phyloP scores from a whole-genome alignment of 2,113 vertebrate genomes.

The Agapornis roseicollis region DNA sequence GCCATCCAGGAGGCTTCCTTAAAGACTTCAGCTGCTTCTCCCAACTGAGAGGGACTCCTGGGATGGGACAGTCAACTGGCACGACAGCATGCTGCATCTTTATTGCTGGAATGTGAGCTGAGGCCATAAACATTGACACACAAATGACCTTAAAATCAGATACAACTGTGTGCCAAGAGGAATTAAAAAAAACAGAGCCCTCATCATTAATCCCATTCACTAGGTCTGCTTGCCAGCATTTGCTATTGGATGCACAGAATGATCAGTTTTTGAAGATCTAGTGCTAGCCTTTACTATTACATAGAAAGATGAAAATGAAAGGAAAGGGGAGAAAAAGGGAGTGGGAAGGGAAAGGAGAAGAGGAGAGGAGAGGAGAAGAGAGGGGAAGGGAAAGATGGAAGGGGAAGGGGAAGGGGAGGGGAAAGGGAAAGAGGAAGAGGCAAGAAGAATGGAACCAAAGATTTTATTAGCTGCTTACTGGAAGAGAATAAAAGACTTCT shows the following conservation, averaged over 20 bases:
- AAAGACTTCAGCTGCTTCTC: not conserved
- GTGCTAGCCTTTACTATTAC: not conserved
- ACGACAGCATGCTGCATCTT: not conserved
- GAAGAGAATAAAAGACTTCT: not conserved
- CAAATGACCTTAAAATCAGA: conserved; percentile 12
- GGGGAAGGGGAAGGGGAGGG: not conserved
- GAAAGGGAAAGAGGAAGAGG: not conserved
- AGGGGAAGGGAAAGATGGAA: too few relatives aligned
- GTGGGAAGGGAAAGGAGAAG: not conserved
- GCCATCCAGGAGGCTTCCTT: not conserved
- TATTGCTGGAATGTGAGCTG: not conserved
- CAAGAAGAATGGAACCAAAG: not conserved
- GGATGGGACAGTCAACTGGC: not conserved
- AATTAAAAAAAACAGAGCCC: not conserved
- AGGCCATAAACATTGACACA: not conserved
- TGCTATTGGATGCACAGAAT: not conserved
- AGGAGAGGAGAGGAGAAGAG: not conserved
- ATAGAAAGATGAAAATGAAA: not conserved
- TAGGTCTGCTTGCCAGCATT: not conserved
- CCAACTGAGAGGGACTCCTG: not conserved
- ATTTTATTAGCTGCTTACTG: conserved; percentile 37
- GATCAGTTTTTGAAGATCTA: not conserved
- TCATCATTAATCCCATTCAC: not conserved
- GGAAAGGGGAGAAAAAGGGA: not conserved
- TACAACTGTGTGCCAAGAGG: not conserved